phyloP scores from a whole-genome alignment of 1,140 invertebrate species.

The Trigoniulus corallinus region DNA sequence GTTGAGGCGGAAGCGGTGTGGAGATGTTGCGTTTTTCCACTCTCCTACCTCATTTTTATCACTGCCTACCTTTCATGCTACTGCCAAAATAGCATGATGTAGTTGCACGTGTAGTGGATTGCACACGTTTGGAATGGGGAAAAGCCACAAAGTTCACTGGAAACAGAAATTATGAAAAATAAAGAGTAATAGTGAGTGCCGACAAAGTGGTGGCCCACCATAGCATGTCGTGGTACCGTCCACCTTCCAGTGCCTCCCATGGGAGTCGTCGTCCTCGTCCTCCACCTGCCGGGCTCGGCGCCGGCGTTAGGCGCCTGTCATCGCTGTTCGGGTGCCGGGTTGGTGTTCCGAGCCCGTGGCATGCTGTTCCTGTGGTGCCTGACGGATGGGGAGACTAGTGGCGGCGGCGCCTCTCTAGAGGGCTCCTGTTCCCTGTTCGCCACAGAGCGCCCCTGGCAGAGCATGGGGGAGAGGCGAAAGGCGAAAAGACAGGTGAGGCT shows the following conservation, averaged over 20 bases:
- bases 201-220: background rate
- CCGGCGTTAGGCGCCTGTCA: background rate
- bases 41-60: too few relatives aligned
- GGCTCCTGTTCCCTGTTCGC: background rate
- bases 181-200: too few relatives aligned
- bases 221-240: background rate
- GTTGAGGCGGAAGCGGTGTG: too few relatives aligned
- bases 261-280: too few relatives aligned
- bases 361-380: background rate
- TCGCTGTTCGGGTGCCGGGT: too few relatives aligned
- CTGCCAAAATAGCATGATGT: too few relatives aligned
- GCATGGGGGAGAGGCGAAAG: constrained; percentile 10
- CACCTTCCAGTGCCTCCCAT: background rate
- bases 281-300: too few relatives aligned
- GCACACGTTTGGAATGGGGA: too few relatives aligned
- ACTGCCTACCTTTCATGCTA: too few relatives aligned
- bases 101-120: too few relatives aligned
- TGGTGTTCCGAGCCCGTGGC: background rate
- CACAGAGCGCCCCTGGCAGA: constrained; percentile 5
- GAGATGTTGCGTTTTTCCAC: too few relatives aligned
- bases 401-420: background rate
- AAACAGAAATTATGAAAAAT: constrained; percentile 11
- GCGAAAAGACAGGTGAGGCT: constrained; percentile 11
- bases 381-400: background rate
- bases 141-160: too few relatives aligned